Evolutionary conservation across 2,797 vertebrate genomes (phyloP).

Genomic region (Mareca strepera): DNA sequence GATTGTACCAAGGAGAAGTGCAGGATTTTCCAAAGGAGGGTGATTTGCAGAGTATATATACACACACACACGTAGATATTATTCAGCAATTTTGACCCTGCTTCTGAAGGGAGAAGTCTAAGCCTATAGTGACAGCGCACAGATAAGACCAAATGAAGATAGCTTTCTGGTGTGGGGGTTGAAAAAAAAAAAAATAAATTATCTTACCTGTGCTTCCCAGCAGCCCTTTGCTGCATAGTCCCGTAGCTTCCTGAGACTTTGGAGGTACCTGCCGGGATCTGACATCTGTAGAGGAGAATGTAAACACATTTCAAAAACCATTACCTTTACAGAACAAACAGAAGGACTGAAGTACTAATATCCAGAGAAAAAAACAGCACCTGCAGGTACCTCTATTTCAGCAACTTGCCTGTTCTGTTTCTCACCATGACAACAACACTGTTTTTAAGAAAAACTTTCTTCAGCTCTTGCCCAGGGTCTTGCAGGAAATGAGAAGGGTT

Average conservation of each 20-base stretch:
- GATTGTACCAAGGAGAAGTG: neutral
- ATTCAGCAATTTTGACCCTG: neutral
- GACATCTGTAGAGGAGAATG: conserved; percentile 77
- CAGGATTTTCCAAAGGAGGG: neutral
- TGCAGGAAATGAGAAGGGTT: neutral
- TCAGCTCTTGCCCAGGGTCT: neutral
- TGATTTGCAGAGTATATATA: neutral
- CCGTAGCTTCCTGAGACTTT: conserved; percentile 91
- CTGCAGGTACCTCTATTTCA: neutral
- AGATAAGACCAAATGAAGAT: neutral
- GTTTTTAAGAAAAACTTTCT: neutral
- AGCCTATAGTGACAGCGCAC: neutral
- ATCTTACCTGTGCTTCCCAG: conserved; percentile 95
- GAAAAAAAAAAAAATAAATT: neutral
- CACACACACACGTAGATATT: neutral
- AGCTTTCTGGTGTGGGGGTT: neutral
- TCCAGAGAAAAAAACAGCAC: neutral
- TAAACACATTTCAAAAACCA: neutral
- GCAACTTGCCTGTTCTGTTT: neutral
- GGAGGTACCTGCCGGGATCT: conserved; percentile 93
- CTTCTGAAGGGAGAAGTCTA: neutral
- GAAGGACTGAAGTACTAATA: neutral
- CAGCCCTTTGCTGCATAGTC: conserved; percentile 94
- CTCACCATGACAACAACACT: fast-evolving
- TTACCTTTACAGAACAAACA: neutral